Evolutionary conservation across 1,140 invertebrate genomes (phyloP).

Genomic region (Ceratitis capitata): DNA sequence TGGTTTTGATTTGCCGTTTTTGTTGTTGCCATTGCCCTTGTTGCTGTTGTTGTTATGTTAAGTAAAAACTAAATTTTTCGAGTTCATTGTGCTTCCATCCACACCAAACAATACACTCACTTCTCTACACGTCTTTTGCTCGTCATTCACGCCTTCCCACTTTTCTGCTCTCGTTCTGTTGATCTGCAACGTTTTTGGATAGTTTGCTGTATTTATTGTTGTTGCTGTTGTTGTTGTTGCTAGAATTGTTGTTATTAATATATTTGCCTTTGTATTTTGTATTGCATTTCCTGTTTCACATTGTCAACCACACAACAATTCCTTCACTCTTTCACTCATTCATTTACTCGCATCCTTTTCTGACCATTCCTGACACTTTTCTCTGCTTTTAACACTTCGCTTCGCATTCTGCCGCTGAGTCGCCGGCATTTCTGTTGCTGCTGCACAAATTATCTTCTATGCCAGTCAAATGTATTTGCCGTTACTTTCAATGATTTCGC

Average conservation of each 20-base stretch:
- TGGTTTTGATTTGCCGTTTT: neutral
- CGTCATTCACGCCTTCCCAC: neutral
- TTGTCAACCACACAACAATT: slow-evolving; percentile 9
- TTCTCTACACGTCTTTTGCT: neutral
- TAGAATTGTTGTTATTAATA: too few species aligned
- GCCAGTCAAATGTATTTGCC: neutral
- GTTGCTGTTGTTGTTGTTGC: too few species aligned
- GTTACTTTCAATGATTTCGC: neutral
- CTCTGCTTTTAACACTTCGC: neutral
- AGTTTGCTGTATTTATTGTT: neutral
- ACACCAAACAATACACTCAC: neutral
- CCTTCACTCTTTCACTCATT: neutral
- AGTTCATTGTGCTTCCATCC: slow-evolving; percentile 4
- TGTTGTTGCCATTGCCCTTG: too few species aligned
- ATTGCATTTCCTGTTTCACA: slow-evolving; percentile 21
- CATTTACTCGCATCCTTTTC: neutral
- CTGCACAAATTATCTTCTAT: neutral
- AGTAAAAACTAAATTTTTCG: slow-evolving; percentile 14
- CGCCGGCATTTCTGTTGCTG: too few species aligned
- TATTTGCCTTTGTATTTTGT: slow-evolving; percentile 5
- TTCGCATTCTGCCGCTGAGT: neutral
- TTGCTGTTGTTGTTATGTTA: slow-evolving; percentile 1
- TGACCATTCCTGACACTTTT: neutral
- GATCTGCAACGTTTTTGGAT: neutral
- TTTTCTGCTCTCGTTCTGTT: neutral